These are phyloP conservation scores for Thamnophis sirtalis DNA, from an alignment of 2,113 vertebrate genomes.

Conservation along the genomic window DNA sequence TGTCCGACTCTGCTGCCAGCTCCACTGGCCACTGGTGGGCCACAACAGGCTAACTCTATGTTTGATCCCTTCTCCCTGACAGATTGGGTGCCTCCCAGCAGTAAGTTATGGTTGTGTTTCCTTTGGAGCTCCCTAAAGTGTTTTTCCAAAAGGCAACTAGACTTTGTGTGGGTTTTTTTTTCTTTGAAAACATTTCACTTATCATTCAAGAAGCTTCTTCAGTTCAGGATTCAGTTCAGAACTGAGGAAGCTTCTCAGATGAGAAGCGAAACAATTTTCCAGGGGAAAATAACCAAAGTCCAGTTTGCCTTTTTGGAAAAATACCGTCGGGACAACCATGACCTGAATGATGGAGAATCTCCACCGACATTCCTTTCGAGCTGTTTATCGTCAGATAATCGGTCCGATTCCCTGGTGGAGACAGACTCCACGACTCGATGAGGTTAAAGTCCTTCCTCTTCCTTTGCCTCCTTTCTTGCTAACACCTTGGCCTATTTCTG, in stretches of 20 bases:
- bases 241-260: not conserved
- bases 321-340: not conserved
- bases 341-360: not conserved
- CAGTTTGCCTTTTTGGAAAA: not conserved
- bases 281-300: not conserved
- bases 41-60: not conserved
- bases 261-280: not conserved
- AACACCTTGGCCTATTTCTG: slow-evolving; percentile 13
- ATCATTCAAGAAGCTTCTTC: not conserved
- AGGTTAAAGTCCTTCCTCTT: slow-evolving; percentile 12
- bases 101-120: not conserved
- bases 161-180: not conserved
- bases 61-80: not conserved
- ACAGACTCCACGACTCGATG: not conserved
- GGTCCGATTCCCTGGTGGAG: slow-evolving; percentile 15
- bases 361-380: not conserved
- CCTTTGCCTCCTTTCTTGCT: slow-evolving; percentile 28
- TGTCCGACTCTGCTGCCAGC: too few relatives aligned
- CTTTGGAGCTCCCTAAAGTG: too few relatives aligned
- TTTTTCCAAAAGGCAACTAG: not conserved
- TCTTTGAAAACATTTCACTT: not conserved
- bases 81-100: not conserved
- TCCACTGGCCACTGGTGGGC: too few relatives aligned
- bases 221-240: not conserved
- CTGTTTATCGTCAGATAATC: not conserved